A percentile compares a stretch with the other conserved stretches of the same genome.
Evolutionary conservation across 1,140 invertebrate genomes (phyloP).

Genomic region (Scaptomyza graminum): DNA sequence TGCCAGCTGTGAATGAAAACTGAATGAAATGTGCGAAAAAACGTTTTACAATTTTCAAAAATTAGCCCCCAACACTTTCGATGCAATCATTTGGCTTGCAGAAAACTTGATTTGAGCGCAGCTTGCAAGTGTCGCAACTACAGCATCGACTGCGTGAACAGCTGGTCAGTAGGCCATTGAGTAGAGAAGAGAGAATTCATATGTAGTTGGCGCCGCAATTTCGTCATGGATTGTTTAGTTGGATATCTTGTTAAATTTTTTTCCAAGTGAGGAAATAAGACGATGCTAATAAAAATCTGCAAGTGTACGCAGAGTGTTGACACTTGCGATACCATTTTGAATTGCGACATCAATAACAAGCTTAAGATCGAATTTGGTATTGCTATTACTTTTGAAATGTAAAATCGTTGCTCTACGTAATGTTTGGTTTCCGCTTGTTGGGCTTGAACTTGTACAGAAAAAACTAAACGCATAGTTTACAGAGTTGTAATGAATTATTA

Average conservation of each 20-base stretch:
- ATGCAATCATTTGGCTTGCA: slow-evolving; percentile 26
- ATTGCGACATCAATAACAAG: slow-evolving; percentile 45
- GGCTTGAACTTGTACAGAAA: slow-evolving; percentile 38
- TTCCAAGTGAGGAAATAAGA: slow-evolving; percentile 42
- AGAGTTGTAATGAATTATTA: neutral
- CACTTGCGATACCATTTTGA: slow-evolving; percentile 23
- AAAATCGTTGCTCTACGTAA: slow-evolving; percentile 4
- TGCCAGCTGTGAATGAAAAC: slow-evolving; percentile 63
- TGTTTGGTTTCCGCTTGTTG: neutral
- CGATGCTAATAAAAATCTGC: slow-evolving; percentile 38
- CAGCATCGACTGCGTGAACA: slow-evolving; percentile 19
- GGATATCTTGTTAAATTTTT: slow-evolving; percentile 7
- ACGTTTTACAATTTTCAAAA: slow-evolving; percentile 58
- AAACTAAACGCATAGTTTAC: neutral
- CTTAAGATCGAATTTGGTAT: slow-evolving; percentile 25
- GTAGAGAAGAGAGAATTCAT: slow-evolving; percentile 37
- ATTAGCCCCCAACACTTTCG: slow-evolving; percentile 50
- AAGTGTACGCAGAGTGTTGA: slow-evolving; percentile 49
- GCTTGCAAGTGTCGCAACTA: slow-evolving; percentile 61
- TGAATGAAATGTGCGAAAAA: slow-evolving; percentile 47
- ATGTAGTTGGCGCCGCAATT: slow-evolving; percentile 46
- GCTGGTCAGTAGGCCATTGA: slow-evolving; percentile 32
- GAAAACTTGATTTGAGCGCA: slow-evolving; percentile 74
- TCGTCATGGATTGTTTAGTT: slow-evolving; percentile 57
- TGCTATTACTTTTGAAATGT: slow-evolving; percentile 14